phyloP scores from a whole-genome alignment of 2,113 vertebrate species.

The Lampris megalopsis region DNA sequence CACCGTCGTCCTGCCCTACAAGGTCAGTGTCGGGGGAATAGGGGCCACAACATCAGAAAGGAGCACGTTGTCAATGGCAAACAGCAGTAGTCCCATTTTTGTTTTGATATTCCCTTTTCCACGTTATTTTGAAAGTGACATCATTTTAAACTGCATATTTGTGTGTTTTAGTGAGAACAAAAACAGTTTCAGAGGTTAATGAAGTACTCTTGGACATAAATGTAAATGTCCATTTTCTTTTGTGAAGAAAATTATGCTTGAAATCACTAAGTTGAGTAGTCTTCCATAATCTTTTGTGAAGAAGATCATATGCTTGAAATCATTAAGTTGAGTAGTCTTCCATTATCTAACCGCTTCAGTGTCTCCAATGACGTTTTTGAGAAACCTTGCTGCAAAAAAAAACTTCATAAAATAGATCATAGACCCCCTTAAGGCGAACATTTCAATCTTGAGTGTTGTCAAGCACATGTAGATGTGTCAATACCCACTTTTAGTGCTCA shows the following conservation, averaged over 20 bases:
- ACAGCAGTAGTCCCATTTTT: too few relatives aligned
- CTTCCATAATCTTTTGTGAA: too few relatives aligned
- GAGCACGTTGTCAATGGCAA: too few relatives aligned
- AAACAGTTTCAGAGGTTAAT: too few relatives aligned
- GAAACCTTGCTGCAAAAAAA: conserved; percentile 3
- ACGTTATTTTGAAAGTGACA: not conserved
- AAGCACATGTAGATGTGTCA: not conserved
- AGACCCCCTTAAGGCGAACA: not conserved
- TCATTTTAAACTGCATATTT: too few relatives aligned
- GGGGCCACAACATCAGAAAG: conserved; percentile 65
- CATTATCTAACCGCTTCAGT: not conserved
- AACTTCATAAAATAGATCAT: not conserved
- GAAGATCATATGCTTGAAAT: too few relatives aligned
- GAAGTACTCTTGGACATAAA: too few relatives aligned
- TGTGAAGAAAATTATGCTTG: too few relatives aligned
- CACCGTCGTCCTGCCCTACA: conserved; percentile 92
- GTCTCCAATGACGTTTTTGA: not conserved
- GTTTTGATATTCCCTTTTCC: not conserved
- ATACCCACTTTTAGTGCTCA: conserved; percentile 4
- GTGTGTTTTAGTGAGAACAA: too few relatives aligned
- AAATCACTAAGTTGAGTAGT: too few relatives aligned
- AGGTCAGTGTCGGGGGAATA: conserved; percentile 84
- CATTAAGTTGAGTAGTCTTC: too few relatives aligned
- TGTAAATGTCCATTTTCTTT: too few relatives aligned
- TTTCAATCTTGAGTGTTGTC: not conserved